Base-by-base conservation (phyloP, 2,888 invertebrate genomes). In the Diadegma fenestrale region DNA sequence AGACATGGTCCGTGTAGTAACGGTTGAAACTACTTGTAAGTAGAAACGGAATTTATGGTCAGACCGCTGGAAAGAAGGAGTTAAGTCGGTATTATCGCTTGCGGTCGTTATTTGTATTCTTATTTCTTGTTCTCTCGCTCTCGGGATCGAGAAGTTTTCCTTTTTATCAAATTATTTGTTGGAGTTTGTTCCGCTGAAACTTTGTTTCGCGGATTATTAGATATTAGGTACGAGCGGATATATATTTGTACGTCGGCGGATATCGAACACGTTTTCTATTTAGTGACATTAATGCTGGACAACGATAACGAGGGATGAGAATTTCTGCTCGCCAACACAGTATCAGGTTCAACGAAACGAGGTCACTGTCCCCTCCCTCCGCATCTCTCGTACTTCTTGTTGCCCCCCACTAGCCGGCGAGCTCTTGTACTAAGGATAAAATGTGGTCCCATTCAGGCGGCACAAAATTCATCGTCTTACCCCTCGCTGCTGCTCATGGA, bases 321-420 rank as follows among this genome's bases (percentile, higher is more conserved):
- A 58, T 26, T 66, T 63, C 10, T 37, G 19, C 26, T 72, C 26
- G 63, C 71, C 79, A 79, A 82, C 79, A 75, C 41, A 72, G 79
- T 76, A 61, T 85, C 82, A 88, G 87, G 87, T 88, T 88, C 87
- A 86, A 87, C 83, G 84, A 86, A 88, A 88, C 88, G 81, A 88
- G 87, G 86, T 85, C 88, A 86, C 76, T 82, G 72, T 82, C 80
- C 84, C 82, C 83, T 51, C 85, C 80, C 61, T 80, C 64, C 80
- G 71, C 76, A 76, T 48, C 41, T 58, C 30, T 64, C 37, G 14
- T n/a, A n/a, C n/a, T 83, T 71, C 72, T 33, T 64, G 58, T 22
- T 79, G 51, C 8, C 69, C 22, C 54, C 54, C 45, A 45, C 37
- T 41, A n/a, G 69, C 73, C 64, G n/a, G 61, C 26, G 41, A 14